Percentiles rank a stretch among this genome's conserved stretches.
These are phyloP conservation scores for Stenodera caucasica DNA, from an alignment of 2,888 invertebrate genomes.

Conservation along the genomic window DNA sequence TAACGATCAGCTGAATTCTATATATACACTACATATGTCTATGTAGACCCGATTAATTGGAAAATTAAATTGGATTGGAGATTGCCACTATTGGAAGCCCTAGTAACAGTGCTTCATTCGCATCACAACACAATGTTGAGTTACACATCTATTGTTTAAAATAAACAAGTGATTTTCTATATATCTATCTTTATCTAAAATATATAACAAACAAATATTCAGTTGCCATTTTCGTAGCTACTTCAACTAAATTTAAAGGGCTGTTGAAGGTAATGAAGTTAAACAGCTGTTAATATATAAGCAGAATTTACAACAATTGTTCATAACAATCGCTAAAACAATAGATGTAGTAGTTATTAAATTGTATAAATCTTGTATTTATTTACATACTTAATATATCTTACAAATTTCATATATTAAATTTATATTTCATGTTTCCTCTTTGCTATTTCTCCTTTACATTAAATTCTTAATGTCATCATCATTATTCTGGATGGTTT, in stretches of 20 bases:
- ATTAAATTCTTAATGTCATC: no score
- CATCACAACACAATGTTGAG: no score
- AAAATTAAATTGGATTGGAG: not conserved
- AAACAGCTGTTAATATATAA: not conserved
- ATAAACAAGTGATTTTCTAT: not conserved
- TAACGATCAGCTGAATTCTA: no score
- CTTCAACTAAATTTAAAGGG: no score
- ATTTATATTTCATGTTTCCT: no score
- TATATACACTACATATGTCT: no score
- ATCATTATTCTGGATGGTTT: not conserved
- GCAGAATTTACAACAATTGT: not conserved
- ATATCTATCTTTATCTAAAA: not conserved
- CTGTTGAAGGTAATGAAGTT: not conserved
- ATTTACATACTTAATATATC: no score
- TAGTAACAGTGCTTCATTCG: not conserved
- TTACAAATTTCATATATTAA: no score
- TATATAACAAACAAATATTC: not conserved
- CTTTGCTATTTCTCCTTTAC: no score
- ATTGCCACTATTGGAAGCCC: not conserved
- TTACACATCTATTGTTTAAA: no score
- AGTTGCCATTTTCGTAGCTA: not conserved
- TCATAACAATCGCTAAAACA: not conserved
- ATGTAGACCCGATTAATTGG: not conserved
- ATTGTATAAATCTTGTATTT: no score
- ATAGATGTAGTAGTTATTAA: no score